A percentile compares a stretch with the other conserved stretches of the same genome.
phyloP scores from a whole-genome alignment of 2,113 vertebrate genomes.

The Mohoua ochrocephala region DNA sequence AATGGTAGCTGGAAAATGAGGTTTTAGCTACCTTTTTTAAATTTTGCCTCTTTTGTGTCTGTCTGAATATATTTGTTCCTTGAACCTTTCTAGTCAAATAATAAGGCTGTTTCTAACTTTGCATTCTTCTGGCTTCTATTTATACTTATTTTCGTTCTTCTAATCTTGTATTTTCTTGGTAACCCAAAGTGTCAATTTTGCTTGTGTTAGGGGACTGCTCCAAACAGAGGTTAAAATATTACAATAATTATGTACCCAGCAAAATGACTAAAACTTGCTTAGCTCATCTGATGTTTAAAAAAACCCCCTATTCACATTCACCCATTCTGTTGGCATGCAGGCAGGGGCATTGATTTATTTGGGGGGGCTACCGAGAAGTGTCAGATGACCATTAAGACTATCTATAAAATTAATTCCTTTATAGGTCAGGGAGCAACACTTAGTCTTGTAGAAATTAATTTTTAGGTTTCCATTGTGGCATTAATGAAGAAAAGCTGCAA shows the following conservation, averaged over 20 bases:
- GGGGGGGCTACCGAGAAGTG: slow-evolving; percentile 9
- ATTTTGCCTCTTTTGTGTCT: not conserved
- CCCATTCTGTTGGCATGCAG: not conserved
- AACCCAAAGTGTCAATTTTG: not conserved
- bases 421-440: slow-evolving; percentile 33
- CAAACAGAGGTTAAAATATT: not conserved
- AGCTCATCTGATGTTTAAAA: not conserved
- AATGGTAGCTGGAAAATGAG: not conserved
- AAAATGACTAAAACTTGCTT: not conserved
- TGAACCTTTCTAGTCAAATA: not conserved
- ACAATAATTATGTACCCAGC: not conserved
- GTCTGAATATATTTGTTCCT: not conserved
- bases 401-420: slow-evolving; percentile 50
- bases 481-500: slow-evolving; percentile 78
- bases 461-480: slow-evolving; percentile 57
- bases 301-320: not conserved
- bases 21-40: not conserved
- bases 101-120: not conserved
- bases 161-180: not conserved
- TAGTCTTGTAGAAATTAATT: slow-evolving; percentile 63
- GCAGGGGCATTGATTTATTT: slow-evolving; percentile 50
- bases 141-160: not conserved
- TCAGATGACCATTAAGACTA: slow-evolving; percentile 43
- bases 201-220: not conserved
- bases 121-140: not conserved